Base-by-base conservation (phyloP, 2,888 invertebrate species). In the Rotaria socialis region DNA sequence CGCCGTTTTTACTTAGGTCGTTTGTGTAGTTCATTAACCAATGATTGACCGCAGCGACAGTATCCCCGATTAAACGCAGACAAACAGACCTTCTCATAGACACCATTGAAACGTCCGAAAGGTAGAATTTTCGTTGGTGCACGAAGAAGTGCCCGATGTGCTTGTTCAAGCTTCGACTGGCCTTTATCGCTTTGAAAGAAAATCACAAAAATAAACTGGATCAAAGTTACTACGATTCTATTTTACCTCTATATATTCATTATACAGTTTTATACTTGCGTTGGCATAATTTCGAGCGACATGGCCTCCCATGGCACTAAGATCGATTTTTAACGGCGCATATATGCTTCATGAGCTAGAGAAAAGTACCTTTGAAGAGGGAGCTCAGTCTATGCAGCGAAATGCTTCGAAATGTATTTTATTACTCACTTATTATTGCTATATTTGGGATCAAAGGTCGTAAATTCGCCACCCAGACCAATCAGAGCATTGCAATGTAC, bases 171-270 rank as follows among this genome's bases (percentile, higher is more conserved):
- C n/a, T 60, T 60, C 60, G 60, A 60, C 60, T 60, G 60, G 10
- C n/a, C 27, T 60, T 60, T 60, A 60, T 60, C 60, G 27, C n/a
- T 24, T 60, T 1, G 60, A 60, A 60, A n/a, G 1, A 60, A n/a
- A 22, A 27, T 27, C 50, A 60, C 60, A 60, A 60, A 24, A n/a
- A 60, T 60, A n/a, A 60, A 60, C 4, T 60, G 4, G 60, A 60
- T 60, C 60, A 60, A 60, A 60, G 24, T 22, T 10, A 60, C 24
- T 60, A 8, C 50, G 60, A 60, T 60, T 60, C 60, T n/a, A 60
- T 60, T 60, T 60, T 60, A 60, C 60, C 60, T 60, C n/a, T 24
- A 60, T n/a, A 60, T 60, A 60, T 60, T 60, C n/a, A 24, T 60
- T 60, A 60, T 60, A 60, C 27, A 60, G 24, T 60, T 60, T n/a